Base-by-base conservation (phyloP, 2,113 vertebrate genomes). In the Lipotes vexillifer region DNA sequence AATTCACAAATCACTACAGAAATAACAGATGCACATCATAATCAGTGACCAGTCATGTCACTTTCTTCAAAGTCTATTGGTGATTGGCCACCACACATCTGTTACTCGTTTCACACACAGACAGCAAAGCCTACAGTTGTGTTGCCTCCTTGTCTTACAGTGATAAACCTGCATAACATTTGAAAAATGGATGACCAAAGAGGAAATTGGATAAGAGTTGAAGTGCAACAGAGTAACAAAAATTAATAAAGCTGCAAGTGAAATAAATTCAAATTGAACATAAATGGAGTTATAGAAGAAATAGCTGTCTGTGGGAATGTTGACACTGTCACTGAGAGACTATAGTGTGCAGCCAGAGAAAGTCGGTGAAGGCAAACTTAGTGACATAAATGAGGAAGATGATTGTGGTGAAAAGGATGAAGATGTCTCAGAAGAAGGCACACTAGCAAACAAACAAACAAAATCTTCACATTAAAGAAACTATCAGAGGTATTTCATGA, bases 221-320 rank as follows among this genome's bases (percentile, higher is more conserved):
- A 89, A 91, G 10, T 81, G 3, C 11, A 82, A 46, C n/a, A 85
- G 87, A 46, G 46, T 88, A 46, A 25, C 71, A 85, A 55, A 68
- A 80, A 31, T 82, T 80, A 69, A 87, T 90, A 80, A 87, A 63
- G 33, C 23, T 68, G 12, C 18, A 88, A 15, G 23, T 38, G 44
- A 74, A 95, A 95, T 84, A 74, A 95, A 95, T 84, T 96, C 74
- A 88, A 31, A 69, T 68, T 33, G 27, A 91, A 63, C 14, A 0
- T 8, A 57, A 57, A 57, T 57, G 7, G 75, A 75, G 4, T 61
- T 25, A 77, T n/a, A 46, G 59, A 88, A 61, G n/a, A 88, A 84
- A 81, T 65, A n/a, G 36, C n/a, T 85, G 1, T 44, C 11, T 52
- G 25, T 25, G 38, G 36, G 3, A 41, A n/a, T 52, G 36, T 9